phyloP scores from a whole-genome alignment of 2,888 invertebrate species.

The Melanotus villosus region DNA sequence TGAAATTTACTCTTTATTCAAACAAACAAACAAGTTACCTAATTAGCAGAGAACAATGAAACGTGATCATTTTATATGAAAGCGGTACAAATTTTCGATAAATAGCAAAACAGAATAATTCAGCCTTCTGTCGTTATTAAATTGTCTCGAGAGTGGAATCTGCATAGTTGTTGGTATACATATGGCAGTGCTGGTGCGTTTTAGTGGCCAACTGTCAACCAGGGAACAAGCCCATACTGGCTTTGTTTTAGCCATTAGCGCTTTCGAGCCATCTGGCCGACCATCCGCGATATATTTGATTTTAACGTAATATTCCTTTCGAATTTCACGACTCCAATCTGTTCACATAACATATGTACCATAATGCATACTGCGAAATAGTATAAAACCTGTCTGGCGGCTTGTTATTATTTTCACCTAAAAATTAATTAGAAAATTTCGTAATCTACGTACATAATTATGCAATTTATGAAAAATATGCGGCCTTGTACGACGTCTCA shows the following conservation, averaged over 20 bases:
- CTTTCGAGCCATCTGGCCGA: conserved; percentile 58
- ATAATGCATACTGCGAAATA: conserved; percentile 21
- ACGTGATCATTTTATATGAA: no score
- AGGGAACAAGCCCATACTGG: conserved; percentile 50
- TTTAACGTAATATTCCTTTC: conserved; percentile 51
- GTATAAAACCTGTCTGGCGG: not conserved
- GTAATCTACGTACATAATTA: conserved; percentile 19
- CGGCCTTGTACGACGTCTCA: conserved; percentile 27
- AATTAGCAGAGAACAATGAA: no score
- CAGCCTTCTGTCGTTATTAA: conserved; percentile 59
- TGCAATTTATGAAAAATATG: conserved; percentile 27
- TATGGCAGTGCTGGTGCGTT: conserved; percentile 61
- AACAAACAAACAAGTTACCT: no score
- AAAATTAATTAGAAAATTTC: conserved; percentile 7
- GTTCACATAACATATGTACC: conserved; percentile 45
- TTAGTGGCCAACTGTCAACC: conserved; percentile 64
- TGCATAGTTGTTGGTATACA: conserved; percentile 60
- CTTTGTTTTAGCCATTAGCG: conserved; percentile 62
- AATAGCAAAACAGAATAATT: conserved; percentile 15
- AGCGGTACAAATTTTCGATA: no score
- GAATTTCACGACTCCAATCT: conserved; percentile 51
- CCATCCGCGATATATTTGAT: conserved; percentile 57
- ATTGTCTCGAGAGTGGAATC: conserved; percentile 60
- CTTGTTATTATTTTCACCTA: conserved; percentile 2
- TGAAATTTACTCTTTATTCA: no score